These are phyloP conservation scores for Podiceps cristatus DNA, from an alignment of 2,113 vertebrate genomes.

Conservation along the genomic window DNA sequence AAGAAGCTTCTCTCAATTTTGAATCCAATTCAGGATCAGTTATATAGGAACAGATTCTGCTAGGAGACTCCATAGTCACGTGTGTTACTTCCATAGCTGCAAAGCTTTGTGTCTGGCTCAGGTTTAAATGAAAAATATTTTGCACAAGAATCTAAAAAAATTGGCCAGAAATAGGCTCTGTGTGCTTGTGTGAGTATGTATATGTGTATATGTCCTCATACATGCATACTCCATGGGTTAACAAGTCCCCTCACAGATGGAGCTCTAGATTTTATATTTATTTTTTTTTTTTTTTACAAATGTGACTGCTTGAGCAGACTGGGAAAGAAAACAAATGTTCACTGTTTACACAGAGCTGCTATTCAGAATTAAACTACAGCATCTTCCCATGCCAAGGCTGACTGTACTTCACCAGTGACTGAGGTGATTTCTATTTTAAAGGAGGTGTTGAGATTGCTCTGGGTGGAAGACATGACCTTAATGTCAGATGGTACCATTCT, in stretches of 20 bases:
- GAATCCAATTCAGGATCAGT: neutral
- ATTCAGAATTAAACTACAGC: neutral
- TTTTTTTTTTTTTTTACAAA: neutral
- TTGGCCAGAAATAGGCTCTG: neutral
- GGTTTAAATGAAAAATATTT: neutral
- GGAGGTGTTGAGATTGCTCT: neutral
- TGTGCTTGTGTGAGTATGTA: rapidly evolving
- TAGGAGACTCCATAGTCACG: neutral
- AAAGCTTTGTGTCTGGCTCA: neutral
- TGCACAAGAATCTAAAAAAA: neutral
- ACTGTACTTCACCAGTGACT: neutral
- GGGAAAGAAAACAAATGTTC: neutral
- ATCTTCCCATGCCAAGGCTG: neutral
- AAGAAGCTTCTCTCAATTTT: neutral
- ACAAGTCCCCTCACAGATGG: neutral
- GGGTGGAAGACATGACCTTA: neutral
- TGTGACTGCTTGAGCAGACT: neutral
- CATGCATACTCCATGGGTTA: neutral
- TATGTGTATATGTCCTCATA: neutral
- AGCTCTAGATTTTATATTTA: neutral
- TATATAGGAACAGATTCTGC: neutral
- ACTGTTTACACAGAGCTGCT: neutral
- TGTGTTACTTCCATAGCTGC: neutral
- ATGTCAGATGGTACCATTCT: neutral
- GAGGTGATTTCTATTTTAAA: neutral